Evolutionary conservation across 2,888 invertebrate species (phyloP), one percentile per base, ranked within the genome.

Genomic region (Dicyrtomina minuta): DNA sequence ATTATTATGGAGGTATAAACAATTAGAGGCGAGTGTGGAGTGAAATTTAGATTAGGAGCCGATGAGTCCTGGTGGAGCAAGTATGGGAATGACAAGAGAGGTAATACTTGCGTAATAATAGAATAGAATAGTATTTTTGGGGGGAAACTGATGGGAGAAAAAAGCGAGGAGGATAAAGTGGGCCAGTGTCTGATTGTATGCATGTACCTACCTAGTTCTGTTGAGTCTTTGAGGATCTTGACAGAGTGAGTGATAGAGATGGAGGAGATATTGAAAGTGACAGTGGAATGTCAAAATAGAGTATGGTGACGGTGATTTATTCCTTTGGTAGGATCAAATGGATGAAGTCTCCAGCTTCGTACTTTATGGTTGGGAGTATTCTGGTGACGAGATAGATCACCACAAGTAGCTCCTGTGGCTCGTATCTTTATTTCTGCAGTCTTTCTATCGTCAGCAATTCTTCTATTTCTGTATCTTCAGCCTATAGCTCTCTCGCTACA

Each of bases 211-310:
- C n/a, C n/a, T n/a, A n/a, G n/a, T 41, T 39, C 41, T 24, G 17
- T 58, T 17, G 41, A 58, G 58, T 61, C 44, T 61, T 55, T 61
- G 55, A 26, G 46, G 27, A 66, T 55, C 55, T 65, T 58, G 66
- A 66, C 66, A 66, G 27, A 22, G 68, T 68, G 68, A 68, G 68
- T 53, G 68, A 68, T 64, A 64, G 61, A 68, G 71, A 71, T 65
- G 71, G 71, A 71, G 59, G 56, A 71, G 71, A 71, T 71, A 71
- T 71, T 71, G 71, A 68, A 66, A 68, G 65, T 71, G 71, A 71
- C 68, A 68, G 64, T 58, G 64, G 27, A 71, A 68, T 71, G 71
- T 71, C 71, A 71, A 68, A 68, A 66, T 66, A 65, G 53, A 68
- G 56, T 53, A 58, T 60, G 61, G 44, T 59, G 61, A 65, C 59